Percentiles rank a stretch among this genome's conserved stretches.
Evolutionary conservation across 53 echinoderm and acorn worm species (phyloP).

Genomic region (Zoroaster sp.): DNA sequence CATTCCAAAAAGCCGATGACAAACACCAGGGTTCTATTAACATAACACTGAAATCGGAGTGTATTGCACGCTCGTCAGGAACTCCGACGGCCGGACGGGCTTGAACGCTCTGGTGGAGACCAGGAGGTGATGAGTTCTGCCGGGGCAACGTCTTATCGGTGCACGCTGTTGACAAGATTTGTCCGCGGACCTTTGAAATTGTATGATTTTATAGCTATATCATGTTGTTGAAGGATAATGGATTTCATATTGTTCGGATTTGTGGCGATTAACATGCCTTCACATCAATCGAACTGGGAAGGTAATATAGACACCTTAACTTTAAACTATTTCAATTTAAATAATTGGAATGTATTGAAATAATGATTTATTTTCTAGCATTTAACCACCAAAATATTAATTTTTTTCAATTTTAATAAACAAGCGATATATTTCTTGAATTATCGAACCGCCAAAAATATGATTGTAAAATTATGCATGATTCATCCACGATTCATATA

Average conservation of each 20-base stretch:
- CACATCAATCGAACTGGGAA: background rate
- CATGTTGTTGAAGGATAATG: slow-evolving; percentile 24
- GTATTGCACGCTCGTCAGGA: background rate
- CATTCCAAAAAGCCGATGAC: slow-evolving; percentile 28
- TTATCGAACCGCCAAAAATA: too few species aligned
- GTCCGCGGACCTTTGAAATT: slow-evolving; percentile 7
- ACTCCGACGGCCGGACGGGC: slow-evolving; percentile 29
- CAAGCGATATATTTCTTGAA: too few species aligned
- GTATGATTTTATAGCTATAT: background rate
- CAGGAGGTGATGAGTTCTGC: slow-evolving; percentile 19
- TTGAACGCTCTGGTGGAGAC: slow-evolving; percentile 44
- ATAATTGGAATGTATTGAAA: too few species aligned
- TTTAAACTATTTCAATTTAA: too few species aligned
- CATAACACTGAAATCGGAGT: background rate
- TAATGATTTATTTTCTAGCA: too few species aligned
- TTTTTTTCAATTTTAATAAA: too few species aligned
- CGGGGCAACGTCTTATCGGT: slow-evolving; percentile 15
- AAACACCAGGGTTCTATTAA: slow-evolving; percentile 41
- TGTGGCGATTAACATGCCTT: slow-evolving; percentile 12
- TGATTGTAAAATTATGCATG: too few species aligned
- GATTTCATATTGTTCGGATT: slow-evolving; percentile 29
- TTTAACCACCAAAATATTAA: too few species aligned
- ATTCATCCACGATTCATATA: too few species aligned
- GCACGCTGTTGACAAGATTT: slow-evolving; percentile 33
- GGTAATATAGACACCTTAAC: too few species aligned